Evolutionary conservation across 2,797 vertebrate genomes (phyloP).

Genomic region (Sebastiscus tertius): DNA sequence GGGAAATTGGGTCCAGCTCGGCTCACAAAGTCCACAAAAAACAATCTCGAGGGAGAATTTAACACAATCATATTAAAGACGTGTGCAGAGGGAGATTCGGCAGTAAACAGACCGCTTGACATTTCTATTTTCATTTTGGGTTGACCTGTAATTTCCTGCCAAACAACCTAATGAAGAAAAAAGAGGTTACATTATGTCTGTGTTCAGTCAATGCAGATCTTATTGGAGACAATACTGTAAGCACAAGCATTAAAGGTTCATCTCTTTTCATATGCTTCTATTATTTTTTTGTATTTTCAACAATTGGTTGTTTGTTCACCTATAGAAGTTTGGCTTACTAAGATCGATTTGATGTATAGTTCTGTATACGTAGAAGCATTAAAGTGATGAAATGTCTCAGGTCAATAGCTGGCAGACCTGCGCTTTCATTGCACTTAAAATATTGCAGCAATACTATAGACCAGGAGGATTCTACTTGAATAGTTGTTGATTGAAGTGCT

Average conservation of each 20-base stretch:
- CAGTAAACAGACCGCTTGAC: slow-evolving; percentile 41
- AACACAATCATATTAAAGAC: slow-evolving; percentile 21
- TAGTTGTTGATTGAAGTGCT: slow-evolving; percentile 44
- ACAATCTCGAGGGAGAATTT: slow-evolving; percentile 2
- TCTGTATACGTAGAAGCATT: slow-evolving; percentile 1
- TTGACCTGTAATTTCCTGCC: slow-evolving; percentile 35
- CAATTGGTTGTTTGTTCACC: neutral
- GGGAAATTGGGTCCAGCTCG: neutral
- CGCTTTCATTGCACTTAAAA: slow-evolving; percentile 28
- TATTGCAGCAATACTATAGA: slow-evolving; percentile 12
- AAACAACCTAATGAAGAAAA: slow-evolving; percentile 16
- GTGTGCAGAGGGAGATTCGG: neutral
- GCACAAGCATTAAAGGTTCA: slow-evolving; percentile 4
- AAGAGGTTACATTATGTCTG: neutral
- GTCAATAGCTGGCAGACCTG: slow-evolving; percentile 27
- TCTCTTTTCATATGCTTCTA: neutral
- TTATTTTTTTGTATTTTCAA: neutral
- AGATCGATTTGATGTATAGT: neutral
- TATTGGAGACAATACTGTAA: neutral
- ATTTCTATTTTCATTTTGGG: slow-evolving; percentile 30
- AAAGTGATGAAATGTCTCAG: slow-evolving; percentile 20
- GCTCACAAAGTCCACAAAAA: neutral
- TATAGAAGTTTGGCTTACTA: neutral
- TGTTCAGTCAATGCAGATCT: neutral
- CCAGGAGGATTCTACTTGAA: slow-evolving; percentile 31